These are phyloP conservation scores for Gallinago media DNA, from an alignment of 2,113 vertebrate species.

Conservation along the genomic window DNA sequence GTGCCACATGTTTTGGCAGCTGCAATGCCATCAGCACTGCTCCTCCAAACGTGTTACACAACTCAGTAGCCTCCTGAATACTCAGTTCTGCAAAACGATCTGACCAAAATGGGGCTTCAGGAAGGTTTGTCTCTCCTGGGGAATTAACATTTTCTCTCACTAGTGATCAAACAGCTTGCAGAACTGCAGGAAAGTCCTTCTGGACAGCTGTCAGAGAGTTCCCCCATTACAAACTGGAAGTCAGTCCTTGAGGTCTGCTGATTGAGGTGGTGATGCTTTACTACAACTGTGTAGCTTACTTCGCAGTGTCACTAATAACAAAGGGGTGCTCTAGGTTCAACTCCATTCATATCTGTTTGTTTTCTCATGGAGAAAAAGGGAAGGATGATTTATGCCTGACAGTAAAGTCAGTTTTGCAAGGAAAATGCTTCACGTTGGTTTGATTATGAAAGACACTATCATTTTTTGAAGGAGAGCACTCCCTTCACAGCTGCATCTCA, in stretches of 20 bases:
- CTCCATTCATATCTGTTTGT: not conserved
- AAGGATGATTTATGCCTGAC: not conserved
- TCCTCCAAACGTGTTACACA: not conserved
- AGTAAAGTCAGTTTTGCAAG: not conserved
- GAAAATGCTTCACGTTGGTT: not conserved
- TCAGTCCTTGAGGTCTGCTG: not conserved
- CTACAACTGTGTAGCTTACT: not conserved
- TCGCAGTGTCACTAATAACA: not conserved
- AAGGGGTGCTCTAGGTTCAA: not conserved
- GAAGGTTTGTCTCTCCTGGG: not conserved
- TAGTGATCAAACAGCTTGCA: not conserved
- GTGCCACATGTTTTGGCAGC: not conserved
- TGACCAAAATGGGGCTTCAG: not conserved
- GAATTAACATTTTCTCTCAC: not conserved
- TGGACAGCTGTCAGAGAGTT: not conserved
- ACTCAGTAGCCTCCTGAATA: not conserved
- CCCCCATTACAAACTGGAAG: not conserved
- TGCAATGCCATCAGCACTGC: not conserved
- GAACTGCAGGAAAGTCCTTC: not conserved
- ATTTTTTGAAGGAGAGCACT: not conserved
- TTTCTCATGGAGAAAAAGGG: not conserved
- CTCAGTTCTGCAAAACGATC: not conserved
- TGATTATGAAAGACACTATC: not conserved
- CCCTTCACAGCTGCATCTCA: not conserved
- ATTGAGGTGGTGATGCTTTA: not conserved